phyloP scores from a whole-genome alignment of 1,140 invertebrate genomes.

The Andrena cerasifolii region DNA sequence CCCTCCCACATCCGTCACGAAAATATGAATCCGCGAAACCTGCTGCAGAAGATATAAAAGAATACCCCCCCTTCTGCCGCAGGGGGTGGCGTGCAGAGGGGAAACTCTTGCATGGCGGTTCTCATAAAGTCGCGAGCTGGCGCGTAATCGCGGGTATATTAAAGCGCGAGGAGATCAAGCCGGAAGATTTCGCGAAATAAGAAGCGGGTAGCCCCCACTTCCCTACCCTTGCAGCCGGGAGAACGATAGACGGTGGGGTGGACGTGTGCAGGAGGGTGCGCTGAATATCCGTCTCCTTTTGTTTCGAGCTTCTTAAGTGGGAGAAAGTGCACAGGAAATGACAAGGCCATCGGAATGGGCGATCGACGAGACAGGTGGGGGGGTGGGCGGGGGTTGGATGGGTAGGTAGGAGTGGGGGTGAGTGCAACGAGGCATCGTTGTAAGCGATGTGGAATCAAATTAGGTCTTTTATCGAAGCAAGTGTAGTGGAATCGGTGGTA shows the following conservation, averaged over 20 bases:
- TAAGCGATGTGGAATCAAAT: conserved; percentile 9
- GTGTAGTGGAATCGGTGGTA: neutral
- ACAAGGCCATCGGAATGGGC: neutral
- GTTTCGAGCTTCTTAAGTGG: conserved; percentile 14
- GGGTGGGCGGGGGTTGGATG: too few relatives aligned
- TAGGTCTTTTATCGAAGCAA: neutral
- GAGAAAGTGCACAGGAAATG: neutral
- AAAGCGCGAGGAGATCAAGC: conserved; percentile 60
- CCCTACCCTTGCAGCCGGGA: too few relatives aligned
- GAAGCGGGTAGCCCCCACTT: conserved; percentile 1
- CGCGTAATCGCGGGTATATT: conserved; percentile 64
- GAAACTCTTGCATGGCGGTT: conserved; percentile 43
- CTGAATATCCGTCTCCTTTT: neutral
- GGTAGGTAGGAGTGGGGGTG: neutral
- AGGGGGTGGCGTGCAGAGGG: neutral
- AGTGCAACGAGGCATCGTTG: neutral
- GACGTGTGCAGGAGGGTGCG: neutral
- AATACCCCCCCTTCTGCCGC: conserved; percentile 15
- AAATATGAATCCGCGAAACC: conserved; percentile 54
- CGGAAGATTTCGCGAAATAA: conserved; percentile 58
- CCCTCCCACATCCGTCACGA: neutral
- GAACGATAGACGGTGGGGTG: neutral
- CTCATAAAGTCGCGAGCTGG: conserved; percentile 66
- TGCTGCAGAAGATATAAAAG: conserved; percentile 49
- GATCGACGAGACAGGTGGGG: neutral